Base-by-base conservation (phyloP, 2,113 vertebrate species). In the Ameiurus melas region DNA sequence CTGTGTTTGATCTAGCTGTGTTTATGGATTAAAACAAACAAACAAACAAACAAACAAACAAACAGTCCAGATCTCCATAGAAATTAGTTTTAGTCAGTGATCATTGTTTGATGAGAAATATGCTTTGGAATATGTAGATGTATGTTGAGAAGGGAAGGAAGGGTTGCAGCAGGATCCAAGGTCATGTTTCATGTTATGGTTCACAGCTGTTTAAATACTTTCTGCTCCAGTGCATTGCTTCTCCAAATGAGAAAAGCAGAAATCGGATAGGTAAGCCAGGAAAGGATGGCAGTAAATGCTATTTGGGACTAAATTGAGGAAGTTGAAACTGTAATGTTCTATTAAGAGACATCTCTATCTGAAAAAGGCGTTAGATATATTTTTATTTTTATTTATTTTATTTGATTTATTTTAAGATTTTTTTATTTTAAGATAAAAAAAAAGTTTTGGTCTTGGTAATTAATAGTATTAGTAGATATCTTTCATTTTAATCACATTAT, bases 191-290 rank as follows among this genome's bases (percentile, higher is more conserved):
- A 84, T 39, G 64, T 22, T 58, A 68, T 64, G 58, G 17, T 83
- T 47, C 55, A 81, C 25, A 82, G 19, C 19, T 16, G n/a, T 64
- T 47, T 25, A 73, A 86, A 86, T 51, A 70, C 58, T 60, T 86
- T 57, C 85, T 60, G 47, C 39, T 71, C 78, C 55, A 53, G 55
- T 62, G 58, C 16, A 25, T 25, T 36, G 39, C 77, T 83, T 70
- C 2, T 30, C 70, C 66, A 85, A 87, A 90, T 87, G 86, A 77
- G 87, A 89, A 89, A 90, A 89, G 30, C 90, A 90, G 90, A 88
- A 57, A 57, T 77, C 19, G 60, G 84, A 43, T 57, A 60, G 77
- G 47, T 64, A 36, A 7, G 64, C 17, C 64, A 89, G 36, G 81
- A 89, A 84, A 51, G 22, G 22, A 79, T 51, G 55, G n/a, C 68